Evolutionary conservation across 2,888 invertebrate species (phyloP), one percentile per base, ranked within the genome.

Genomic region (Chrysolina americana): DNA sequence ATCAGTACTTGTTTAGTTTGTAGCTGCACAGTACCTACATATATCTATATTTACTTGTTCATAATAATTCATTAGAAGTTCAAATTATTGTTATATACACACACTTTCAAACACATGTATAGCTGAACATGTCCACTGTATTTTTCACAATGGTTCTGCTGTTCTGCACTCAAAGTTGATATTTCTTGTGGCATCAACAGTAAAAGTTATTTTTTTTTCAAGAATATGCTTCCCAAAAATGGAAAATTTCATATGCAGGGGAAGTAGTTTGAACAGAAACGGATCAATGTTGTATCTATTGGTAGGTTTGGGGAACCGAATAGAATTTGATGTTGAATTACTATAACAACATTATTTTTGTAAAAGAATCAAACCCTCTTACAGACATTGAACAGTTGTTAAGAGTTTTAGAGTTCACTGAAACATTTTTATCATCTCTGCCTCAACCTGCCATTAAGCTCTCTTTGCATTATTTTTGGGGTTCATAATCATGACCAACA

Each of bases 11-110:
- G 63, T 69, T 77, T 79, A 79, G 81, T 78, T 77, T 79, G 78
- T 83, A 83, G 82, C 81, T 83, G 83, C 82, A 84, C 84, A 82
- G 82, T 84, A 83, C 83, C 82, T 83, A 79, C 80, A 79, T 82
- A 79, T 80, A 79, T 82, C 72, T 80, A 82, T 83, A 83, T 84
- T 83, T 84, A 84, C 84, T 83, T 84, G 83, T 85, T 84, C 82
- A 84, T 84, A 83, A 81, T 76, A 76, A 82, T 81, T 80, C 79
- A 81, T 81, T 85, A 84, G 83, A 79, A 81, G 82, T 84, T 83
- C 82, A 82, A 84, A 82, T 75, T 78, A 83, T 83, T 84, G 81
- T 84, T 83, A 82, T 79, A 80, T 79, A 83, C 81, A 83, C 79
- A 81, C 82, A 82, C 80, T 81, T 83, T 79, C 72, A 81, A 77